Base-by-base conservation (phyloP, 2,113 vertebrate species). In the Thalassoma bifasciatum region DNA sequence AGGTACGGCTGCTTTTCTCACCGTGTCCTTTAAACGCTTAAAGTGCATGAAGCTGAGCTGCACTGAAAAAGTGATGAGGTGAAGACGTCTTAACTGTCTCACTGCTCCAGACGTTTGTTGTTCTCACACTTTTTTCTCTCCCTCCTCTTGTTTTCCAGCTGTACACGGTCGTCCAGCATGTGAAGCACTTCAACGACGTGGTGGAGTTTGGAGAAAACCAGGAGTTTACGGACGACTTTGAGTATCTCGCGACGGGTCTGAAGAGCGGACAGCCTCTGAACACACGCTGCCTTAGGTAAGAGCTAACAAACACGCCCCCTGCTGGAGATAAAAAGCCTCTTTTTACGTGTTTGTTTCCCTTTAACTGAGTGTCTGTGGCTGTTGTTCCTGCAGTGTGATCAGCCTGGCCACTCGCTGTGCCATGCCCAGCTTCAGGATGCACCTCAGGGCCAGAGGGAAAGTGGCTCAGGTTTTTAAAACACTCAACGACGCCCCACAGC, bases 221-320 rank as follows among this genome's bases (percentile, higher is more conserved):
- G 89, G 98, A 99, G 91, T 99, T 99, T 93, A 99, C 97, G 22
- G 98, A 99, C 81, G 98, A 99, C 92, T 99, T 99, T 94, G 98
- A 99, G 90, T 99, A 99, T 92, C 93, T 99, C 92, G 94, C 99
- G 93, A 98, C 98, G 19, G 98, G 98, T 74, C 93, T 99, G 92
- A 99, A 99, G 94, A 97, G 97, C 93, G 95, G 94, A 89, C 98
- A 99, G 92, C 98, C 97, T 83, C 96, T 99, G 93, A 99, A 99
- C 96, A 99, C 98, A 81, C 96, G 98, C 93, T 99, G 98, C 97
- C 98, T 99, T 97, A 99, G 98, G 98, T 99, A 92, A 94, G 94
- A 76, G 44, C 30, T 30, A 40, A 40, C 16, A 21, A 23, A 64
- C 37, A 10, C 49, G 57, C 54, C 30, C 30, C 30, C 30, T 30